Percentiles rank a stretch among this genome's conserved stretches.
These are phyloP conservation scores for Philereme vetulata DNA, from an alignment of 2,888 invertebrate species.

Conservation along the genomic window DNA sequence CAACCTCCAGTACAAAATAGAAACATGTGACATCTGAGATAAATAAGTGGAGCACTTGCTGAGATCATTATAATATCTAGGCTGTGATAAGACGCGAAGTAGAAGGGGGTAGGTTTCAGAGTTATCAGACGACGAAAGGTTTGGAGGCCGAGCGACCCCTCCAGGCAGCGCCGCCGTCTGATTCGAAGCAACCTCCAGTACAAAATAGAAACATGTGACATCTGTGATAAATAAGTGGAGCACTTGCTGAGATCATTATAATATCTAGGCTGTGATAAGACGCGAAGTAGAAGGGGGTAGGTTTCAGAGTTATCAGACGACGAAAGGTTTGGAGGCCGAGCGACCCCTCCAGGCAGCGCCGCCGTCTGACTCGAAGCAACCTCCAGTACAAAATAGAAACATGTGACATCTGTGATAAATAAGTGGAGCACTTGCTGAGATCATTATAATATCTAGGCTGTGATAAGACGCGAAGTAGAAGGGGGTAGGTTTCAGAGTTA, in stretches of 20 bases:
- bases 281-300: slow-evolving; percentile 54
- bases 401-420: slow-evolving; percentile 46
- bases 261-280: slow-evolving; percentile 46
- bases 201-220: slow-evolving; percentile 48
- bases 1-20: slow-evolving; percentile 69
- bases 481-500: slow-evolving; percentile 66
- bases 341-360: slow-evolving; percentile 54
- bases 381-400: slow-evolving; percentile 71
- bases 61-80: slow-evolving; percentile 45
- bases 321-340: slow-evolving; percentile 46
- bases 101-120: slow-evolving; percentile 64
- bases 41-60: slow-evolving; percentile 47
- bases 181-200: slow-evolving; percentile 59
- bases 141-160: slow-evolving; percentile 50
- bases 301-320: slow-evolving; percentile 66
- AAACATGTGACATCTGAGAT: slow-evolving; percentile 43
- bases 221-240: slow-evolving; percentile 49
- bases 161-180: slow-evolving; percentile 44
- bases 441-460: slow-evolving; percentile 45
- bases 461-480: slow-evolving; percentile 43
- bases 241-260: slow-evolving; percentile 41
- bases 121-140: slow-evolving; percentile 61
- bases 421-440: slow-evolving; percentile 45
- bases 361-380: slow-evolving; percentile 40
- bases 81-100: slow-evolving; percentile 42